These are phyloP conservation scores for Eumerus sabulonum DNA, from an alignment of 2,888 invertebrate species.

Conservation along the genomic window DNA sequence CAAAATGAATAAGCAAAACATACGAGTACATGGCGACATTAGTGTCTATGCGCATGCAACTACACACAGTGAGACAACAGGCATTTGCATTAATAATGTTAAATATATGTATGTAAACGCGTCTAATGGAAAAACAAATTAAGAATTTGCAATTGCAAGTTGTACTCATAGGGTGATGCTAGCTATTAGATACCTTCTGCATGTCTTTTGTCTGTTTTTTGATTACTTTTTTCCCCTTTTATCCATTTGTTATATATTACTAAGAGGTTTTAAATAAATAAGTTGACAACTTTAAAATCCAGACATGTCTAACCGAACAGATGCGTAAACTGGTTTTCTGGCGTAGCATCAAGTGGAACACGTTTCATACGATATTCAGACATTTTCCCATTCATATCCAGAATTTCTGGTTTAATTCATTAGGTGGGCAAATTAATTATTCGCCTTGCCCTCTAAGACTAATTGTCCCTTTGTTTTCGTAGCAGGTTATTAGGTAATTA, in stretches of 20 bases:
- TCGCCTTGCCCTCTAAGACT: no score
- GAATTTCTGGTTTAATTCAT: slow-evolving; percentile 18
- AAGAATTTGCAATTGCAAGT: slow-evolving; percentile 5
- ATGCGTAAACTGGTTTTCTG: slow-evolving; percentile 4
- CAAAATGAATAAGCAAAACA: no score
- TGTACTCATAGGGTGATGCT: background rate
- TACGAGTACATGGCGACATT: no score
- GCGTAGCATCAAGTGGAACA: slow-evolving; percentile 1
- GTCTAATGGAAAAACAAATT: slow-evolving; percentile 27
- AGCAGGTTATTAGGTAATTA: no score
- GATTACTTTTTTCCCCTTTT: no score
- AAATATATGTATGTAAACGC: slow-evolving; percentile 4
- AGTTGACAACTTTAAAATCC: background rate
- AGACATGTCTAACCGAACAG: no score
- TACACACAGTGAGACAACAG: background rate
- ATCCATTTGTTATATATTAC: no score
- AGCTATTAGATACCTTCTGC: background rate
- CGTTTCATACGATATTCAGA: background rate
- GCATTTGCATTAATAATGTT: slow-evolving; percentile 14
- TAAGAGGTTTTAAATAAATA: no score
- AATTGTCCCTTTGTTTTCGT: no score
- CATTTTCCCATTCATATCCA: background rate
- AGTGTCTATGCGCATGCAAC: background rate
- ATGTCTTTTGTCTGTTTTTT: no score
- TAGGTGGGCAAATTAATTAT: background rate